Base-by-base conservation (phyloP, 2,888 invertebrate species). In the Baccha elongata region DNA sequence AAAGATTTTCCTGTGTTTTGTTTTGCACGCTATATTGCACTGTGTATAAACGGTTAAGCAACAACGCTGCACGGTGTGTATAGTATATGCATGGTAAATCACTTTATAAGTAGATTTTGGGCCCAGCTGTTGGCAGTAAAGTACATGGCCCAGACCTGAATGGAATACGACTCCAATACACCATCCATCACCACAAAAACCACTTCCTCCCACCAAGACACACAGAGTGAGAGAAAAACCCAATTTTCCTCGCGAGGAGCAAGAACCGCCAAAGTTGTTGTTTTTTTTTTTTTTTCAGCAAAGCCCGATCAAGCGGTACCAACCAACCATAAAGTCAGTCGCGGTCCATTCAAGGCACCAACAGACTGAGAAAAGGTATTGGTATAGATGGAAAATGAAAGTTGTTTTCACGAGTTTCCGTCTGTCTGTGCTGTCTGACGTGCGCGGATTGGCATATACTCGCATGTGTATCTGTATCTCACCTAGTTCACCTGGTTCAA, bases 321-420 rank as follows among this genome's bases (percentile, higher is more conserved):
- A 64, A 53, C 44, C 13, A 29, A 5, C 17, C 15, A 13, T 5
- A 44, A 10, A 42, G 62, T 17, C 32, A 21, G 21, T 32, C 42
- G n/a, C n/a, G 4, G 50, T 53, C 53, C 58, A 58, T 40, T 23
- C 21, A 50, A 75, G 60, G 35, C 53, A 67, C 37, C 55, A 17
- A 23, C 15, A 6, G 19, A 15, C 19, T 7, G 10, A 13, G 35
- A 48, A 23, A 35, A 10, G 71, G 26, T 68, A 76, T 55, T 50
- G 11, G 42, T 60, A n/a, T n/a, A 46, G 52, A 64, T 73, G 67
- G 74, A 84, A 84, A 84, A 84, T 84, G 84, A 84, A 84, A 84
- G 84, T 84, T 84, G 84, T 84, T 84, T 84, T 79, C 79, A 79
- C 84, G 84, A 84, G 79, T 84, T 79, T 78, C 48, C 68, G 58